Evolutionary conservation across 1,140 invertebrate genomes (phyloP).

Genomic region (Monomorium pharaonis): DNA sequence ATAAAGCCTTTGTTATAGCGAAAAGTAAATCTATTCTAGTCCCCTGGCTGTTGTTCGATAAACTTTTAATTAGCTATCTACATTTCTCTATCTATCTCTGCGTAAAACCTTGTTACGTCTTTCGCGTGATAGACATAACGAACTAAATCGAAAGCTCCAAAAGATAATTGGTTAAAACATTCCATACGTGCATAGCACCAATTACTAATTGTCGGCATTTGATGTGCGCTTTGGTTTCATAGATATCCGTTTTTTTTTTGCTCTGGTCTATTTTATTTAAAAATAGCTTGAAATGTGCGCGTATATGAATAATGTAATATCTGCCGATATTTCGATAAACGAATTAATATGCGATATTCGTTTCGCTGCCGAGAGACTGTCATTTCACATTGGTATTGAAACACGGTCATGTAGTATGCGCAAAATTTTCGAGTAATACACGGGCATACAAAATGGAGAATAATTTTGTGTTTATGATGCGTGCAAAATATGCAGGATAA

Average conservation of each 20-base stretch:
- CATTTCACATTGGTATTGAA: slow-evolving; percentile 18
- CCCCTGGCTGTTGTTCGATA: slow-evolving; percentile 44
- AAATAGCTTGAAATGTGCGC: slow-evolving; percentile 10
- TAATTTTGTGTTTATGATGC: slow-evolving; percentile 50
- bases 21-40: slow-evolving; percentile 51
- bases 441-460: slow-evolving; percentile 36
- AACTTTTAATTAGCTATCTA: slow-evolving; percentile 69
- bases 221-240: slow-evolving; percentile 15
- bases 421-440: slow-evolving; percentile 41
- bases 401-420: neutral
- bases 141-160: neutral
- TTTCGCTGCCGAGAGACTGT: slow-evolving; percentile 5
- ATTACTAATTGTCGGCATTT: slow-evolving; percentile 24
- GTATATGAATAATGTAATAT: slow-evolving; percentile 43
- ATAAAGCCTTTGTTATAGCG: slow-evolving; percentile 46
- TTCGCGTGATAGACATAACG: neutral
- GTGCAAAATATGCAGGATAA: neutral
- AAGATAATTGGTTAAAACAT: slow-evolving; percentile 23
- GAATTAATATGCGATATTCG: slow-evolving; percentile 29
- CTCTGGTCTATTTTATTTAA: slow-evolving; percentile 30
- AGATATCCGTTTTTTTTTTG: slow-evolving; percentile 18
- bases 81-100: neutral
- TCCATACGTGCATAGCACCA: neutral
- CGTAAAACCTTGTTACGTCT: slow-evolving; percentile 1
- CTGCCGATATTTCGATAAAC: slow-evolving; percentile 42